Conservation (phyloP, 2,888 invertebrate species). For the Troides aeacus region DNA sequence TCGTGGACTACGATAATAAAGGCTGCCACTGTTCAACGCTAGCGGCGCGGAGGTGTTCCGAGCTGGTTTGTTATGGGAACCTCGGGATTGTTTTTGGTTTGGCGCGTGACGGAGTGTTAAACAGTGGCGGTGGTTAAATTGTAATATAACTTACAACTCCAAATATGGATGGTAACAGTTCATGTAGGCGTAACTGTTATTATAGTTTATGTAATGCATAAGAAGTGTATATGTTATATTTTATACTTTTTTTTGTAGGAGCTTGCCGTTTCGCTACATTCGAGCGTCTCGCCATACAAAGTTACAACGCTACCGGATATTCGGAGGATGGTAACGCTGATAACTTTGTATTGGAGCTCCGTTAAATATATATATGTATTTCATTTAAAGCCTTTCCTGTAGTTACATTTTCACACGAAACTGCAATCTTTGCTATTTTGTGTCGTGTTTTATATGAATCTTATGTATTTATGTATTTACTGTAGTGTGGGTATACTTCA, state of each 20-base stretch:
- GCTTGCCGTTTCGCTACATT: slow-evolving; percentile 27
- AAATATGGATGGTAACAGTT: slow-evolving; percentile 64
- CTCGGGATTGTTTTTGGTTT: slow-evolving; percentile 25
- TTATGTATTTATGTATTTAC: slow-evolving; percentile 49
- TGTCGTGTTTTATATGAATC: slow-evolving; percentile 74
- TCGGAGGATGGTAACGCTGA: slow-evolving; percentile 29
- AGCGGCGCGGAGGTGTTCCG: background rate
- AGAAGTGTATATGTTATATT: slow-evolving; percentile 77
- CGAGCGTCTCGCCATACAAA: slow-evolving; percentile 33
- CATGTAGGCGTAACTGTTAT: slow-evolving; percentile 75
- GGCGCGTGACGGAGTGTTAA: slow-evolving; percentile 29
- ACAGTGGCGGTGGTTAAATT: slow-evolving; percentile 44
- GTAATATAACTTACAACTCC: slow-evolving; percentile 69
- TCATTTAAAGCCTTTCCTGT: slow-evolving; percentile 64
- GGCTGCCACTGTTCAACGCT: slow-evolving; percentile 35
- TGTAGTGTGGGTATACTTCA: slow-evolving; percentile 75
- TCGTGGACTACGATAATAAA: slow-evolving; percentile 47
- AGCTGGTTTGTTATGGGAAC: slow-evolving; percentile 23
- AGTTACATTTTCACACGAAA: slow-evolving; percentile 63
- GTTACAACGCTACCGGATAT: slow-evolving; percentile 29
- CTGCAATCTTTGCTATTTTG: slow-evolving; percentile 66
- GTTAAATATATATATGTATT: slow-evolving; percentile 52
- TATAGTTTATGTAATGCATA: slow-evolving; percentile 76
- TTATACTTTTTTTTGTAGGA: slow-evolving; percentile 61
- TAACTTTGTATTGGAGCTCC: slow-evolving; percentile 41